These are phyloP conservation scores for Rosalia funebris DNA, from an alignment of 2,888 invertebrate species.

Conservation along the genomic window DNA sequence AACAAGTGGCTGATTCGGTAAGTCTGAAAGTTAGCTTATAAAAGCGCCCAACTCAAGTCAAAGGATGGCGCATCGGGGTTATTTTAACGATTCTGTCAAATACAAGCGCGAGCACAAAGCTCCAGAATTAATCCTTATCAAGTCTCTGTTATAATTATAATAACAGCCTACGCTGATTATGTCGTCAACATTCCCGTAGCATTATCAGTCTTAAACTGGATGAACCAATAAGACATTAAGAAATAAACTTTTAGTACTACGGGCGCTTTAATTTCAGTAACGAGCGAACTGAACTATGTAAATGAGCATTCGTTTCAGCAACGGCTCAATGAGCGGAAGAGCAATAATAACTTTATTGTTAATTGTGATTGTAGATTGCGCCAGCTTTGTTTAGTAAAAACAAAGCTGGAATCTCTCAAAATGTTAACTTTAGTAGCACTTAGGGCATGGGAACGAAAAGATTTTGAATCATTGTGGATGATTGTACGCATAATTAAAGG, in stretches of 20 bases:
- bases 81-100: conserved; percentile 53
- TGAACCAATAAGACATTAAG: conserved; percentile 1
- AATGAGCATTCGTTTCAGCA: neutral
- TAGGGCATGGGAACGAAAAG: too few relatives aligned
- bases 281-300: neutral
- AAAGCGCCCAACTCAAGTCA: conserved; percentile 20
- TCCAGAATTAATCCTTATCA: conserved; percentile 50
- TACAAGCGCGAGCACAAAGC: conserved; percentile 50
- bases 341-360: neutral
- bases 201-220: conserved; percentile 1
- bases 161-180: conserved; percentile 48
- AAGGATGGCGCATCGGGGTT: conserved; percentile 30
- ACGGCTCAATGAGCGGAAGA: neutral
- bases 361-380: neutral
- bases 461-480: too few relatives aligned
- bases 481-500: too few relatives aligned
- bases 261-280: neutral
- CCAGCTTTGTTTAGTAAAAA: neutral
- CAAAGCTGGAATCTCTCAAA: too few relatives aligned
- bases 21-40: conserved; percentile 13
- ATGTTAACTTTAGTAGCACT: too few relatives aligned
- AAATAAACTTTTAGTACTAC: conserved; percentile 1
- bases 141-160: conserved; percentile 48
- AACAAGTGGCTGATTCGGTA: conserved; percentile 23
- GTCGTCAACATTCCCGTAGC: conserved; percentile 42